phyloP scores from a whole-genome alignment of 1,140 invertebrate genomes.

The Globodera ellingtonae region DNA sequence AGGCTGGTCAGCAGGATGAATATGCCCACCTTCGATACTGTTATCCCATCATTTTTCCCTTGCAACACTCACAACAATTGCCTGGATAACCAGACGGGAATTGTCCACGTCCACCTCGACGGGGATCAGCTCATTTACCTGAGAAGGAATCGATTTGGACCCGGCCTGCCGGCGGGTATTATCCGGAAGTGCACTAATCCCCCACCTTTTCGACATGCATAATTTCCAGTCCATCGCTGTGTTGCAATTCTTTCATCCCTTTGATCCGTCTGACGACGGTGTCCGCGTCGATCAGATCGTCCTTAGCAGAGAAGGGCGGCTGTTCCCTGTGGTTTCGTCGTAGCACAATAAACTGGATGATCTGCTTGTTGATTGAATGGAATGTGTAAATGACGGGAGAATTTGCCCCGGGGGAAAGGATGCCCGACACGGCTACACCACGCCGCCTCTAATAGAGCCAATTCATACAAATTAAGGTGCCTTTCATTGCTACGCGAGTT shows the following conservation, averaged over 20 bases:
- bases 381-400: background rate
- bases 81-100: constrained; percentile 20
- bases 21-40: constrained; percentile 1
- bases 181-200: no score
- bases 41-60: background rate
- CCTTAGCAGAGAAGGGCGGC: constrained; percentile 19
- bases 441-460: no score
- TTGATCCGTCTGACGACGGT: constrained; percentile 19
- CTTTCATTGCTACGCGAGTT: no score
- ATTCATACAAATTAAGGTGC: no score
- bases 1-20: constrained; percentile 25
- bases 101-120: constrained; percentile 27
- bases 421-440: no score
- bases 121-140: constrained; percentile 20
- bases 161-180: background rate
- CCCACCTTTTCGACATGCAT: constrained; percentile 24
- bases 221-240: constrained; percentile 21
- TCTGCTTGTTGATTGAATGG: background rate
- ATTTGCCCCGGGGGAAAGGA: no score
- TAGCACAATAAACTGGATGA: constrained; percentile 21
- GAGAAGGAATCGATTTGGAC: background rate
- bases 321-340: constrained; percentile 9
- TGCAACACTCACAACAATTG: constrained; percentile 1
- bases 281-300: constrained; percentile 20
- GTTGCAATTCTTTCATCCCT: constrained; percentile 20